phyloP scores from a whole-genome alignment of 2,797 vertebrate species.

The Spinibarbus caldwelli region DNA sequence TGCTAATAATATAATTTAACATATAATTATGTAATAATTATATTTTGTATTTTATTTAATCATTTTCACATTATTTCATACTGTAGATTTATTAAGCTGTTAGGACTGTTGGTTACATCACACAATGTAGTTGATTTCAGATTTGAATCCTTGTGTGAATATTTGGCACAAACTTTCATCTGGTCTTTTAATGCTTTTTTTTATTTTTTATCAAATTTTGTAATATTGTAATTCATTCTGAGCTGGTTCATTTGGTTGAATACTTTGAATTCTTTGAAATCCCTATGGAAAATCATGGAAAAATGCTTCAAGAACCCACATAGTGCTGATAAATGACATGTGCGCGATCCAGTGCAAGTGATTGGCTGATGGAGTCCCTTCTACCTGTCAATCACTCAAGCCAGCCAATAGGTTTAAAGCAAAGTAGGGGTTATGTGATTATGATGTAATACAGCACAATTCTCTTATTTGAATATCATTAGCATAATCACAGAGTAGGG shows the following conservation, averaged over 20 bases:
- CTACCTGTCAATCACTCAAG: neutral
- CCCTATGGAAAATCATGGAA: neutral
- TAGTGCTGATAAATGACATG: neutral
- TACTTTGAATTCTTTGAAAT: neutral
- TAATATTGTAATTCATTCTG: neutral
- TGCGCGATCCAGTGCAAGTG: neutral
- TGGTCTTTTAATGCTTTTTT: neutral
- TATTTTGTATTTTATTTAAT: no score
- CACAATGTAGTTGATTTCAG: neutral
- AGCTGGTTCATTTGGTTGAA: neutral
- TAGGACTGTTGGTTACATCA: no score
- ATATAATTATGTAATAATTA: no score
- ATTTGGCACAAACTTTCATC: neutral
- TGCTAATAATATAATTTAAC: no score
- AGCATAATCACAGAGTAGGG: constrained; percentile 7
- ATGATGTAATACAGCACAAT: constrained; percentile 9
- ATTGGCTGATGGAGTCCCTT: neutral
- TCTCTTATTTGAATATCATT: neutral
- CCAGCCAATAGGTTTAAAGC: neutral
- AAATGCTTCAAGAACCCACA: neutral
- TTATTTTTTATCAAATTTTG: neutral
- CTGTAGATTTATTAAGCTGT: no score
- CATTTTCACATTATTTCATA: no score
- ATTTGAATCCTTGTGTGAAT: neutral
- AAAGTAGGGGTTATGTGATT: neutral